These are phyloP conservation scores for Cistogaster globosa DNA, from an alignment of 2,888 invertebrate genomes.

Conservation along the genomic window DNA sequence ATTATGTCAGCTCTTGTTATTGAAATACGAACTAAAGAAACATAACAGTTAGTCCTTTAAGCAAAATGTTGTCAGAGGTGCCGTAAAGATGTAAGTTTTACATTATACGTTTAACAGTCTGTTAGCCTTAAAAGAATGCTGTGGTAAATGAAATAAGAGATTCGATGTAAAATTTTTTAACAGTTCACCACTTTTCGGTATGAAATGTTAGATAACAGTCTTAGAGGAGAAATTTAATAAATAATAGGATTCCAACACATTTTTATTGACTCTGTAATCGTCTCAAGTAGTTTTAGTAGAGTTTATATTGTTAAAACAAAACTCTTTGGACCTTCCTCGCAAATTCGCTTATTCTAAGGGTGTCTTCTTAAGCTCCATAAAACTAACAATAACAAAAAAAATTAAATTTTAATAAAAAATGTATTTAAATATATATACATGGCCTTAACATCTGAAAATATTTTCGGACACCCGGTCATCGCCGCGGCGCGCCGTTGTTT, in stretches of 20 bases:
- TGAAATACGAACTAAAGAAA: background rate
- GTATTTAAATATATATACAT: no score
- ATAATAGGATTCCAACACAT: background rate
- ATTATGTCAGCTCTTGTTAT: conserved; percentile 22
- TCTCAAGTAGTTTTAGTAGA: no score
- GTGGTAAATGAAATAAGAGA: conserved; percentile 43
- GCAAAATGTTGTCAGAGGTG: background rate
- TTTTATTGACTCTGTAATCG: no score
- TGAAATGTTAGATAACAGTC: conserved; percentile 37
- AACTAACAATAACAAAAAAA: no score
- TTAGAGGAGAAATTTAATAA: background rate
- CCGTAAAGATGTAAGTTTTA: background rate
- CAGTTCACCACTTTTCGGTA: conserved; percentile 65
- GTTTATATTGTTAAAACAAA: no score
- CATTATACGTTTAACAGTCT: conserved; percentile 3
- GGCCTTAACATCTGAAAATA: no score
- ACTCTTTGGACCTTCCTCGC: no score
- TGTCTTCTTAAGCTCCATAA: no score
- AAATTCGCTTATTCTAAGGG: no score
- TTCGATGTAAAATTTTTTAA: background rate
- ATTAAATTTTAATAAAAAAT: no score
- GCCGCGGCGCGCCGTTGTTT: no score
- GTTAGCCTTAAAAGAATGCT: conserved; percentile 17
- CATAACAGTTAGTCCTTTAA: conserved; percentile 32
- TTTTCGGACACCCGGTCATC: no score